These are phyloP conservation scores for Cheirogaleus medius DNA, from an alignment of 2,113 vertebrate species.

Conservation along the genomic window DNA sequence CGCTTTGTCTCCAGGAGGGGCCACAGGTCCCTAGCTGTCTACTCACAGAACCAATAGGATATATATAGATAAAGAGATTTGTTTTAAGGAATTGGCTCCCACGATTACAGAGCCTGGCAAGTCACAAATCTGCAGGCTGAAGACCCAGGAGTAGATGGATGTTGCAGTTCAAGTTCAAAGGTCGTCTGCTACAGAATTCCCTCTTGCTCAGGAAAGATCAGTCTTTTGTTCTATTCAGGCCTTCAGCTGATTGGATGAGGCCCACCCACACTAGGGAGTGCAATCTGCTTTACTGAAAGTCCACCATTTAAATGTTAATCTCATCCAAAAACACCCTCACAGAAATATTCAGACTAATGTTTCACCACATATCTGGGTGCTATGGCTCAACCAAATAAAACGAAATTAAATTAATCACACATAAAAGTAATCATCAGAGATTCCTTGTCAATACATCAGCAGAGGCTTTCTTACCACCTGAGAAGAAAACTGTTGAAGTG, in stretches of 20 bases:
- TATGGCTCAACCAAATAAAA: neutral
- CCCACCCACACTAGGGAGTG: neutral
- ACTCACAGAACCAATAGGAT: neutral
- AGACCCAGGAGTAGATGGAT: neutral
- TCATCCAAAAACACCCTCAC: neutral
- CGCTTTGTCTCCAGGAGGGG: too few species aligned
- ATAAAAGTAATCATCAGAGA: neutral
- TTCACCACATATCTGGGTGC: neutral
- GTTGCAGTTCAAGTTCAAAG: neutral
- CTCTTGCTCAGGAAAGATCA: neutral
- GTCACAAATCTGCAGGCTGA: neutral
- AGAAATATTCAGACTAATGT: neutral
- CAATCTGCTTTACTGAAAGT: neutral
- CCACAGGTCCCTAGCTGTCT: too few species aligned
- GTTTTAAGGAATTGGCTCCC: neutral
- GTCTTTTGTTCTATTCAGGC: neutral
- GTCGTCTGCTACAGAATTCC: neutral
- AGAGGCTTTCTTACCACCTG: neutral
- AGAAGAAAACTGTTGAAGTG: neutral
- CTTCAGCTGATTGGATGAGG: neutral
- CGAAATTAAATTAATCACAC: neutral
- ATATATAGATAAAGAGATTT: neutral
- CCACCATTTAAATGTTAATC: neutral
- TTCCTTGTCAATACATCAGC: neutral
- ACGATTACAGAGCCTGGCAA: neutral